Evolutionary conservation across 2,113 vertebrate genomes (phyloP).

Genomic region (Cromileptes altivelis): DNA sequence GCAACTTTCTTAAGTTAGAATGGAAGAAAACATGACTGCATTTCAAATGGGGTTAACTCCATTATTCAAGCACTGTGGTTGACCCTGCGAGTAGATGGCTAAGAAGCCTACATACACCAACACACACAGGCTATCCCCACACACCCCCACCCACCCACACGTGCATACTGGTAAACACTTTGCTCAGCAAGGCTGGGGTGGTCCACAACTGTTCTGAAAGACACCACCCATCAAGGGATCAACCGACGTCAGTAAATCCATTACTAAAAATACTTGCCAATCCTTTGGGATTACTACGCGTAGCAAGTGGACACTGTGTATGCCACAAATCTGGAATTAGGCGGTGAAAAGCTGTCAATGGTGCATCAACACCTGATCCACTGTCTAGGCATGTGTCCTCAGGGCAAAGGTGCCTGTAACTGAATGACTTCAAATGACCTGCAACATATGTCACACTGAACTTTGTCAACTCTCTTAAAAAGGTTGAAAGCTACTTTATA

Average conservation of each 20-base stretch:
- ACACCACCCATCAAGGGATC: conserved; percentile 79
- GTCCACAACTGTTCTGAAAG: conserved; percentile 62
- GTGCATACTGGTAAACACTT: conserved; percentile 28
- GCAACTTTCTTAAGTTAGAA: not conserved
- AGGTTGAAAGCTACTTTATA: not conserved
- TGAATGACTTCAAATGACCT: conserved; percentile 25
- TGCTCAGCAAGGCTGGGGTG: conserved; percentile 22
- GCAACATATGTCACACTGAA: conserved; percentile 3
- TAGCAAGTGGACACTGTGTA: conserved; percentile 79
- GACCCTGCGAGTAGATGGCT: not conserved
- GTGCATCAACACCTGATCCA: conserved; percentile 74
- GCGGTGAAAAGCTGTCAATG: conserved; percentile 75
- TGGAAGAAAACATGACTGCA: not conserved
- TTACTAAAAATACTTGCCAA: conserved; percentile 85
- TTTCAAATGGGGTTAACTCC: not conserved
- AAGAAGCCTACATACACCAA: not conserved
- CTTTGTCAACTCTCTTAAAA: conserved; percentile 19
- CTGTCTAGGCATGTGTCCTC: conserved; percentile 55
- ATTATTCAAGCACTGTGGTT: not conserved
- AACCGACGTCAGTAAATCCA: conserved; percentile 80
- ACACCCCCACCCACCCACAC: conserved; percentile 11
- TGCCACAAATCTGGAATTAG: conserved; percentile 80
- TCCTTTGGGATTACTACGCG: conserved; percentile 83
- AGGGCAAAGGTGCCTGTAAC: conserved; percentile 42
- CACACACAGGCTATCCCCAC: conserved; percentile 5